phyloP scores from a whole-genome alignment of 2,888 invertebrate species.

The Hymenopus coronatus region DNA sequence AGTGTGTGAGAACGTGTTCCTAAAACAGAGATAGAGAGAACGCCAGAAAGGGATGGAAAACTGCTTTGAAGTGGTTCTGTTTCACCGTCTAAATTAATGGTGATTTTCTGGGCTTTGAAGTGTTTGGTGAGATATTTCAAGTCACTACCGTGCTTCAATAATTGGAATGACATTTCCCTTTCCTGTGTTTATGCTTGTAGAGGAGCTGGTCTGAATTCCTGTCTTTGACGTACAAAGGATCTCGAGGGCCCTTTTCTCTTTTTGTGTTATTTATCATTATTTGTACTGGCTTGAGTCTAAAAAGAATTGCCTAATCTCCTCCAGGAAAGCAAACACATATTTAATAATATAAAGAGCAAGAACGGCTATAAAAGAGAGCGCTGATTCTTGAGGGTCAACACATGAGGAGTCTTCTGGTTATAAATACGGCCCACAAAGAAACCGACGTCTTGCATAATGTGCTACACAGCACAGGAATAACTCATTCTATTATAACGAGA shows the following conservation, averaged over 20 bases:
- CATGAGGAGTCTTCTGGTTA: background rate
- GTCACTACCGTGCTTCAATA: constrained; percentile 6
- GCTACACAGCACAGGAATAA: background rate
- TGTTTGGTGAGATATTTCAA: constrained; percentile 9
- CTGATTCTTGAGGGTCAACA: background rate
- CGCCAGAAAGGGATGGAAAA: background rate
- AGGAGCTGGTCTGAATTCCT: background rate
- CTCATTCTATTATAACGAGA: background rate
- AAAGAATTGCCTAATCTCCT: constrained; percentile 3
- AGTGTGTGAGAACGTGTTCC: background rate
- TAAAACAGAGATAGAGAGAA: background rate
- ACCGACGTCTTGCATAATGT: background rate
- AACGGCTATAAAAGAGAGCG: background rate
- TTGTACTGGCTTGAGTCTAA: background rate
- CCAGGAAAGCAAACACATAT: background rate
- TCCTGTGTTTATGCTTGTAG: background rate
- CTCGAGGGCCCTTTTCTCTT: background rate
- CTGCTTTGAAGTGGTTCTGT: constrained; percentile 11
- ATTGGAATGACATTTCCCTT: constrained; percentile 16
- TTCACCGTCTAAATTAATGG: background rate
- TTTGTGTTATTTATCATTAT: background rate
- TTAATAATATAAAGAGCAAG: background rate
- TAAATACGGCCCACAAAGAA: background rate
- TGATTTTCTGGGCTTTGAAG: constrained; percentile 10
- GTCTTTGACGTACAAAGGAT: background rate